Percentiles rank a stretch among this genome's conserved stretches.
phyloP scores from a whole-genome alignment of 2,113 vertebrate species.

The Parotia lawesii region DNA sequence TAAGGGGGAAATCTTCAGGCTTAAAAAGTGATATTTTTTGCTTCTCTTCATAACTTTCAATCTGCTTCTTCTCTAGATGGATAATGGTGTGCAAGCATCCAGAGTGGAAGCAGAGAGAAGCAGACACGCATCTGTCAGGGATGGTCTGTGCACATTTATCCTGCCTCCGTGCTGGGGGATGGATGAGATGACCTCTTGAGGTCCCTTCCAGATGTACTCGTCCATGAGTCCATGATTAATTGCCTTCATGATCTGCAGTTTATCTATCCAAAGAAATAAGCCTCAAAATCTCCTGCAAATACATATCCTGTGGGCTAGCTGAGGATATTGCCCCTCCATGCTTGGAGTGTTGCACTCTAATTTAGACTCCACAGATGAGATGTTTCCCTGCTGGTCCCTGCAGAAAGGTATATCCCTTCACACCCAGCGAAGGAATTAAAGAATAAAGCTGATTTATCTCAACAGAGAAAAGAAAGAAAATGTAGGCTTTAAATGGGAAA shows the following conservation, averaged over 20 bases:
- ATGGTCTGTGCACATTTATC: conserved; percentile 45
- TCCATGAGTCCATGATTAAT: conserved; percentile 51
- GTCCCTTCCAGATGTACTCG: conserved; percentile 32
- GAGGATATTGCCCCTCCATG: neutral
- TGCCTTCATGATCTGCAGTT: conserved; percentile 36
- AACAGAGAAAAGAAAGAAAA: neutral
- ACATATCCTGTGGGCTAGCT: neutral
- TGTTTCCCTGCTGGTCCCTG: neutral
- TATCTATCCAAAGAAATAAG: conserved; percentile 47
- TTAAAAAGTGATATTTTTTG: conserved; percentile 30
- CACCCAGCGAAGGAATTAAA: neutral
- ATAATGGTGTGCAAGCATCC: neutral
- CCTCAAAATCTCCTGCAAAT: conserved; percentile 31
- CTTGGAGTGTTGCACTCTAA: neutral
- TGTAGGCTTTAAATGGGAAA: neutral
- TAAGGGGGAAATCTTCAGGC: neutral
- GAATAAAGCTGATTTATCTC: conserved; percentile 6
- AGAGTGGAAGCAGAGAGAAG: conserved; percentile 37
- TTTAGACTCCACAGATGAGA: neutral
- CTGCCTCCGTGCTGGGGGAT: conserved; percentile 1
- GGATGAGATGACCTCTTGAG: conserved; percentile 47
- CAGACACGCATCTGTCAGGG: conserved; percentile 51
- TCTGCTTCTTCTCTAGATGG: neutral
- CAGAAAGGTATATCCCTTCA: neutral
- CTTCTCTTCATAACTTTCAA: neutral